phyloP scores from a whole-genome alignment of 1,140 invertebrate species.

The Spodoptera frugiperda region DNA sequence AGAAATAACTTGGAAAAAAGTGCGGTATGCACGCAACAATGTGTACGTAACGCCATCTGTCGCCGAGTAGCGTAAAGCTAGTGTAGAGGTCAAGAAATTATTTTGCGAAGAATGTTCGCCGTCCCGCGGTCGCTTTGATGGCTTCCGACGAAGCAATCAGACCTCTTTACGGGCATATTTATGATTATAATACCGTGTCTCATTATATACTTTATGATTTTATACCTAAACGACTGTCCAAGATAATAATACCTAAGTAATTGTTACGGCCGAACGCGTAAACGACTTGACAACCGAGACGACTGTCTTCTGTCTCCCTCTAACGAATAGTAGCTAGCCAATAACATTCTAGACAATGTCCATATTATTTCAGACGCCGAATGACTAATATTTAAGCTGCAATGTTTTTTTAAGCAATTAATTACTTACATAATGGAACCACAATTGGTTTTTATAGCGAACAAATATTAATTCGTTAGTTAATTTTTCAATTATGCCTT shows the following conservation, averaged over 20 bases:
- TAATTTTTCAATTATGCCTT: conserved; percentile 37
- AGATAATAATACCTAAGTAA: conserved; percentile 76
- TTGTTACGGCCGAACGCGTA: conserved; percentile 50
- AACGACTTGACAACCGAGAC: conserved; percentile 35
- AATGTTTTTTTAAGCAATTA: conserved; percentile 25
- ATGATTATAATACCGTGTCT: conserved; percentile 84
- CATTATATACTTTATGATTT: conserved; percentile 84
- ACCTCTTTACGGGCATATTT: conserved; percentile 84
- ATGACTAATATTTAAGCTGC: not conserved
- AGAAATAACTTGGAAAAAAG: conserved; percentile 76
- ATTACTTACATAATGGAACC: conserved; percentile 9
- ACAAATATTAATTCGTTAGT: conserved; percentile 31
- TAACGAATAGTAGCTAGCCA: conserved; percentile 6
- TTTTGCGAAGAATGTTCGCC: conserved; percentile 75
- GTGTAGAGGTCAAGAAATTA: conserved; percentile 75
- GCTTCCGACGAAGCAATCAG: conserved; percentile 85
- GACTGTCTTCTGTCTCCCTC: not conserved
- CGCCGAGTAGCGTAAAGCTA: conserved; percentile 70
- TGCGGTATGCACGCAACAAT: conserved; percentile 72
- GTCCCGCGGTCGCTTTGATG: conserved; percentile 80
- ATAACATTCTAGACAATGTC: conserved; percentile 19
- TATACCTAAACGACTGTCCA: conserved; percentile 77
- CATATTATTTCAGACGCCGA: not conserved
- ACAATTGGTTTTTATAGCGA: conserved; percentile 19
- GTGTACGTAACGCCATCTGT: conserved; percentile 81